phyloP scores from a whole-genome alignment of 2,113 vertebrate species.

The Orcinus orca region DNA sequence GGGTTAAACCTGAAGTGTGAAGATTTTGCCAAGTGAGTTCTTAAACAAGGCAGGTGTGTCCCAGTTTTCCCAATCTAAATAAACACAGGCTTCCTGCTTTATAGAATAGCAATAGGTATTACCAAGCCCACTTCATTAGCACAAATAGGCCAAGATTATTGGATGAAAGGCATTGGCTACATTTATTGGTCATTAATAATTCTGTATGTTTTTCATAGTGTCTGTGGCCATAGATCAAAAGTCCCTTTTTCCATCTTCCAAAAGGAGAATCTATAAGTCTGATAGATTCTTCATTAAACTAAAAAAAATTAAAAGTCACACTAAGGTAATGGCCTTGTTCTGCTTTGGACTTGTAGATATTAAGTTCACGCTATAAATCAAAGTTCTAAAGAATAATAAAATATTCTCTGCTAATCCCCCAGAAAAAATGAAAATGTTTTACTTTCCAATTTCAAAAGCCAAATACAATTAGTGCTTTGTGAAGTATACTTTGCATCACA shows the following conservation, averaged over 20 bases:
- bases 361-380: background rate
- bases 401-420: fast-evolving
- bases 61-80: background rate
- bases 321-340: background rate
- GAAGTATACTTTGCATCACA: background rate
- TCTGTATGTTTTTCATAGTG: background rate
- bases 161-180: background rate
- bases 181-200: background rate
- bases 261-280: background rate
- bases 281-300: background rate
- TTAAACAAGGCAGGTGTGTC: background rate
- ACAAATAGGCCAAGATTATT: background rate
- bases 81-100: background rate
- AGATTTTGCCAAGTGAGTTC: background rate
- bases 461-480: background rate
- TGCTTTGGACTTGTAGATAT: background rate
- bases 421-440: background rate
- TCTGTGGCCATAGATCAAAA: background rate
- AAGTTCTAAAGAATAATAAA: background rate
- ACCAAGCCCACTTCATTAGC: background rate
- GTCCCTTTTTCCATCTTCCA: background rate
- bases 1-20: background rate
- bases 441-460: background rate
- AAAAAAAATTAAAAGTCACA: background rate
- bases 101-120: background rate